Conservation (phyloP, 2,888 invertebrate genomes). For the Eumerus sabulonum region DNA sequence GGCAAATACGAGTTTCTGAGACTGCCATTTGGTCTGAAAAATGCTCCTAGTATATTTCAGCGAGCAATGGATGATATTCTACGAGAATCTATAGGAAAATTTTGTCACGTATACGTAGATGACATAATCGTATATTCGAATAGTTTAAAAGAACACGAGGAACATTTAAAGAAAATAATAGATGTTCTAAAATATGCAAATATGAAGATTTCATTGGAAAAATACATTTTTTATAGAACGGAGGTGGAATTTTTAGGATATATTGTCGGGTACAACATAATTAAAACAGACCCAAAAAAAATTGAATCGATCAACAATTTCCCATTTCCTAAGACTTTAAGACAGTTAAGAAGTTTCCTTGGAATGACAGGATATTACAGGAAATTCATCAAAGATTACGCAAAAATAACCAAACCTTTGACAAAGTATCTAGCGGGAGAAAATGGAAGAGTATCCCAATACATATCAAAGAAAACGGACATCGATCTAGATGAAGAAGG, state of each 20-base stretch:
- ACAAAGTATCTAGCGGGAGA: too few relatives aligned
- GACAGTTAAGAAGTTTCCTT: conserved; percentile 11
- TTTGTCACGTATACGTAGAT: conserved; percentile 19
- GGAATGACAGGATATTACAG: conserved; percentile 3
- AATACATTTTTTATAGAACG: conserved; percentile 16
- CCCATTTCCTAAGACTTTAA: conserved; percentile 1
- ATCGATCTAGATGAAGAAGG: background rate
- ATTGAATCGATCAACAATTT: conserved; percentile 18
- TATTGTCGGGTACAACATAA: conserved; percentile 14
- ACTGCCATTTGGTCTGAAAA: conserved; percentile 29
- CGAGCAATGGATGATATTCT: conserved; percentile 26
- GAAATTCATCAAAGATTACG: too few relatives aligned
- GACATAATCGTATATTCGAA: conserved; percentile 15
- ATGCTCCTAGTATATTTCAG: conserved; percentile 27
- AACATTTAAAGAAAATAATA: conserved; percentile 18
- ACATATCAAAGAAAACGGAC: too few relatives aligned
- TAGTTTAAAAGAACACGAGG: conserved; percentile 5
- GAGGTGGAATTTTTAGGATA: conserved; percentile 12
- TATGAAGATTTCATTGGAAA: conserved; percentile 28
- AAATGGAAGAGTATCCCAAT: too few relatives aligned
- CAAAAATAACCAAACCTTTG: too few relatives aligned
- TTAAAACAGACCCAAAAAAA: conserved; percentile 13
- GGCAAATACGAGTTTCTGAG: conserved; percentile 33
- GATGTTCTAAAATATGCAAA: conserved; percentile 17
- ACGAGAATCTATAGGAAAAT: conserved; percentile 20